A percentile compares a stretch with the other conserved stretches of the same genome.
phyloP scores from a whole-genome alignment of 1,140 invertebrate species.

The Eupristina koningsbergeri region DNA sequence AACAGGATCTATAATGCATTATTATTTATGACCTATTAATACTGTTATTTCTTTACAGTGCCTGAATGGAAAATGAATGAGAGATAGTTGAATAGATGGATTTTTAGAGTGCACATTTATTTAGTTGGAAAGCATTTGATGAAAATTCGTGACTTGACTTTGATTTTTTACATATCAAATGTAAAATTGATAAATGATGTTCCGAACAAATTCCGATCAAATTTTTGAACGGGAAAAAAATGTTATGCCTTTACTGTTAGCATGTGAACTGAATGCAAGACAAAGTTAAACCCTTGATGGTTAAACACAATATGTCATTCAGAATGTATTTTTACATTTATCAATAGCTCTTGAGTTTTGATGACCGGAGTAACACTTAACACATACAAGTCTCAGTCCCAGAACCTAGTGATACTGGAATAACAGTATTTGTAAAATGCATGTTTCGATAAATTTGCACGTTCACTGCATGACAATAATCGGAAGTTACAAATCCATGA shows the following conservation, averaged over 20 bases:
- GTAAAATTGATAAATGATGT: slow-evolving; percentile 24
- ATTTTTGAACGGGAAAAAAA: neutral
- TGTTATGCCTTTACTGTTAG: neutral
- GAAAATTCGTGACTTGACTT: slow-evolving; percentile 11
- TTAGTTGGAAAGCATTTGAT: slow-evolving; percentile 8
- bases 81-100: neutral
- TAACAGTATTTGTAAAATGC: neutral
- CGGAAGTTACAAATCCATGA: neutral
- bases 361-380: neutral
- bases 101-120: neutral
- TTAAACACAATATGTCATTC: neutral
- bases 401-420: too few relatives aligned
- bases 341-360: neutral
- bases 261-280: neutral
- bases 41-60: neutral
- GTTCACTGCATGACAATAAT: neutral
- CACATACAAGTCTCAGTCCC: neutral
- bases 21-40: neutral
- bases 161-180: neutral
- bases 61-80: neutral
- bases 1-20: neutral
- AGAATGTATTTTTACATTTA: neutral
- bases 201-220: neutral
- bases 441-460: neutral
- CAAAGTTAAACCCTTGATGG: neutral